These are phyloP conservation scores for Enteromius afrohamiltoni DNA, from an alignment of 2,797 vertebrate genomes.

Conservation along the genomic window DNA sequence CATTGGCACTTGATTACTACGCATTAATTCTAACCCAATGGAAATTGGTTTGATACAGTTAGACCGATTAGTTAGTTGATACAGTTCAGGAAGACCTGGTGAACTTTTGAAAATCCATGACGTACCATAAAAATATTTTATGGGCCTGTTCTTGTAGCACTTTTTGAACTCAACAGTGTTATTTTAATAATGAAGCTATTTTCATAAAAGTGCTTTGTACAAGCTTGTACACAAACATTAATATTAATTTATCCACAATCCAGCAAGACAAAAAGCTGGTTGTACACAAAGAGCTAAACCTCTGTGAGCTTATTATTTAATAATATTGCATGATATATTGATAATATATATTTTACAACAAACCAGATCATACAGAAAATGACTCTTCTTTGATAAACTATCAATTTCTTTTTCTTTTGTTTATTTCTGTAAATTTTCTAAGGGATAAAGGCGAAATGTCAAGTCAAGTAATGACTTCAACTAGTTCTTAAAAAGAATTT, in stretches of 20 bases:
- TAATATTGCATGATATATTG: too few relatives aligned
- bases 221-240: background rate
- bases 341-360: background rate
- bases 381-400: background rate
- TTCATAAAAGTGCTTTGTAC: background rate
- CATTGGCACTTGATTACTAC: slow-evolving; percentile 43
- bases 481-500: background rate
- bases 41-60: slow-evolving; percentile 28
- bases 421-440: background rate
- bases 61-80: slow-evolving; percentile 1
- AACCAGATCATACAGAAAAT: background rate
- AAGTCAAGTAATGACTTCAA: background rate
- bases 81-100: background rate
- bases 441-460: background rate
- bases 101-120: background rate
- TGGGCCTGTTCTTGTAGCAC: background rate
- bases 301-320: background rate
- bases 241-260: background rate
- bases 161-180: background rate
- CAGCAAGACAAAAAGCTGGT: background rate
- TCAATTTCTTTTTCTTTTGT: background rate
- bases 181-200: background rate
- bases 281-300: background rate
- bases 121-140: background rate
- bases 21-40: slow-evolving; percentile 29